Conservation (phyloP, 2,113 vertebrate species). For the Naja naja region DNA sequence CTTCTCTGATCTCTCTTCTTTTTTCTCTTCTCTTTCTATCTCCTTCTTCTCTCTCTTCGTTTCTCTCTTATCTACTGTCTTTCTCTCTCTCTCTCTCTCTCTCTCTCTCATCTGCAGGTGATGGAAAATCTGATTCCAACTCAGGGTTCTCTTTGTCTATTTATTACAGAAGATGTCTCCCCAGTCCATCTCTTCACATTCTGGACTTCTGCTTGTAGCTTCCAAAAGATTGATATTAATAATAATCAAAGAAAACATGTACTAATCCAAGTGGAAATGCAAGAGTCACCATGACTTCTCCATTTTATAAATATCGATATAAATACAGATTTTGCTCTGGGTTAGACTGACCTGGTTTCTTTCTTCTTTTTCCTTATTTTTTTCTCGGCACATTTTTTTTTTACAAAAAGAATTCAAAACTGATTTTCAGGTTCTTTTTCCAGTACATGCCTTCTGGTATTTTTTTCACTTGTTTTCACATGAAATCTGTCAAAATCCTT, state of each 20-base stretch:
- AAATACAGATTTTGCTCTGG: conserved; percentile 17
- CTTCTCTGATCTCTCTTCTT: fast-evolving
- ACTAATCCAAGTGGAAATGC: background rate
- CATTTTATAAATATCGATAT: conserved; percentile 34
- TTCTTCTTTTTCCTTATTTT: background rate
- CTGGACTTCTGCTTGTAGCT: background rate
- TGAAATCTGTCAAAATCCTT: conserved; percentile 34
- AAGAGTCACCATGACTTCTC: background rate
- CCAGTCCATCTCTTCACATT: background rate
- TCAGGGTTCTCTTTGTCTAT: background rate
- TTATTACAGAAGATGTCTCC: background rate
- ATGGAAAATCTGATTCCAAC: background rate
- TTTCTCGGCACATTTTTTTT: conserved; percentile 28
- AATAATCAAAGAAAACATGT: background rate
- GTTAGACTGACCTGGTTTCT: background rate
- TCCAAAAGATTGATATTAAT: background rate
- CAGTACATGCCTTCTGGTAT: conserved; percentile 1
- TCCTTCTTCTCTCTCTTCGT: no score
- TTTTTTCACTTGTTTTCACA: conserved; percentile 4
- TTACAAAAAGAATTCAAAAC: background rate
- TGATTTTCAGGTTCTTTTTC: conserved; percentile 28
- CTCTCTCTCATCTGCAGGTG: background rate
- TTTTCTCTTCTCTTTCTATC: fast-evolving
- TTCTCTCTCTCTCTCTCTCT: background rate
- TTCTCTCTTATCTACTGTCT: no score